These are phyloP conservation scores for Crotalus viridis DNA, from an alignment of 2,113 vertebrate species.

Conservation along the genomic window DNA sequence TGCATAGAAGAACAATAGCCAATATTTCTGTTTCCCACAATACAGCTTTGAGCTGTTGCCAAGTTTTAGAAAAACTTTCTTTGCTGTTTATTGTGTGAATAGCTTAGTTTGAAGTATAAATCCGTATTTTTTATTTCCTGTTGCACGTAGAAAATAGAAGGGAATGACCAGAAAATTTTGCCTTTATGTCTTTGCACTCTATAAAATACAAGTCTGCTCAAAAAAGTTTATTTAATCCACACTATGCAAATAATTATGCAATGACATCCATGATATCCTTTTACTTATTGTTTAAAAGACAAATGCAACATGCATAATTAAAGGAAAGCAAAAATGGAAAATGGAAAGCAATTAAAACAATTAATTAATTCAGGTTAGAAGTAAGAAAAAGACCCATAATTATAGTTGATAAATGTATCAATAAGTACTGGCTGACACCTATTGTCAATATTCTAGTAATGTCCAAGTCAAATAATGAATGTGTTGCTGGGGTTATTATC, in stretches of 20 bases:
- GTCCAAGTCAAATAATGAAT: conserved; percentile 6
- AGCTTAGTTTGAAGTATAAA: conserved; percentile 16
- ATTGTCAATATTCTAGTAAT: conserved; percentile 24
- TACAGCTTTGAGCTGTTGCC: conserved; percentile 11
- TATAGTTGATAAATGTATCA: conserved; percentile 43
- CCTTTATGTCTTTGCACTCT: conserved; percentile 38
- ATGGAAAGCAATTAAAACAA: conserved; percentile 72
- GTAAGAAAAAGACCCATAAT: conserved; percentile 69
- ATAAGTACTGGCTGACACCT: conserved; percentile 37
- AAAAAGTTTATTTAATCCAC: conserved; percentile 51
- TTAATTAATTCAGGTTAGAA: conserved; percentile 67
- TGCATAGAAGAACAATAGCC: too few species aligned
- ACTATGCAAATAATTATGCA: conserved; percentile 62
- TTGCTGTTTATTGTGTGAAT: conserved; percentile 35
- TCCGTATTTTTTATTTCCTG: conserved; percentile 11
- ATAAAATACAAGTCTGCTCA: conserved; percentile 51
- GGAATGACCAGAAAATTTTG: conserved; percentile 17
- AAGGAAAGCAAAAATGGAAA: conserved; percentile 23
- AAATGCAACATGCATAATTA: conserved; percentile 58
- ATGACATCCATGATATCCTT: conserved; percentile 70
- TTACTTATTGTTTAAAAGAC: conserved; percentile 52
- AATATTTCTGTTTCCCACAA: background rate
- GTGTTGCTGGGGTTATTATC: conserved; percentile 32
- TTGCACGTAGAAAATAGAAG: conserved; percentile 23
- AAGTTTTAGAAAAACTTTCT: background rate